Evolutionary conservation across 2,797 vertebrate genomes (phyloP).

Genomic region (Oreonectes daqikongensis): DNA sequence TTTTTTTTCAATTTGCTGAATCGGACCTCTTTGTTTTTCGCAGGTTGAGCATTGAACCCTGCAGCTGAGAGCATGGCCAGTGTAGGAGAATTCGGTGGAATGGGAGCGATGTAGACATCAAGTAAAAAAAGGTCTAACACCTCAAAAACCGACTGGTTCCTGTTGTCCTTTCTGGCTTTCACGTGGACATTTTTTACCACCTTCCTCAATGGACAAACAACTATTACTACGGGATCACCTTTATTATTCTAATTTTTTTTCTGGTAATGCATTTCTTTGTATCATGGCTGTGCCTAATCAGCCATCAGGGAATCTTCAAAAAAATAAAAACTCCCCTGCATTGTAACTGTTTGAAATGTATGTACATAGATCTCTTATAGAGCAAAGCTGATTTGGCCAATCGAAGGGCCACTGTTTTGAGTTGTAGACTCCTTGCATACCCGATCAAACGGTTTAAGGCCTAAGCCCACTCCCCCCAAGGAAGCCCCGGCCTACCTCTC

Average conservation of each 20-base stretch:
- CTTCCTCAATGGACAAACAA: slow-evolving; percentile 43
- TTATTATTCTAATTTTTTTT: slow-evolving; percentile 34
- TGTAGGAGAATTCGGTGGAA: slow-evolving; percentile 20
- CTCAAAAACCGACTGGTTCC: slow-evolving; percentile 41
- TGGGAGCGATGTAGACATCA: slow-evolving; percentile 47
- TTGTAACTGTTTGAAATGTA: slow-evolving; percentile 69
- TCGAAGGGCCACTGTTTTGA: slow-evolving; percentile 28
- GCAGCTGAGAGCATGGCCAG: slow-evolving; percentile 56
- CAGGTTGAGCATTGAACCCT: slow-evolving; percentile 57
- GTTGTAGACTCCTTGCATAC: slow-evolving; percentile 29
- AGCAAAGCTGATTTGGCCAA: slow-evolving; percentile 56
- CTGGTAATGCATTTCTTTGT: slow-evolving; percentile 64
- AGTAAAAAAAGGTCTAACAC: slow-evolving; percentile 49
- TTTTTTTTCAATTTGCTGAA: neutral
- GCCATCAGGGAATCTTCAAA: slow-evolving; percentile 83
- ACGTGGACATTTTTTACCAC: slow-evolving; percentile 83
- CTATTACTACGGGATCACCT: slow-evolving; percentile 59
- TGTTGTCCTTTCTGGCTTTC: slow-evolving; percentile 74
- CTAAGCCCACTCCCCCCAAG: neutral
- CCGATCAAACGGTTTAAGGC: slow-evolving; percentile 25
- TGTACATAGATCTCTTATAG: slow-evolving; percentile 54
- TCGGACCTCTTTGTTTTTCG: neutral
- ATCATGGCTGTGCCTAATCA: slow-evolving; percentile 61
- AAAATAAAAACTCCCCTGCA: slow-evolving; percentile 74
- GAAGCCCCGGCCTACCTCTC: slow-evolving; percentile 8